Evolutionary conservation across 37 sponge, comb jelly and placozoan species (phyloP).

Genomic region (Chondrilla cf. caribensis): DNA sequence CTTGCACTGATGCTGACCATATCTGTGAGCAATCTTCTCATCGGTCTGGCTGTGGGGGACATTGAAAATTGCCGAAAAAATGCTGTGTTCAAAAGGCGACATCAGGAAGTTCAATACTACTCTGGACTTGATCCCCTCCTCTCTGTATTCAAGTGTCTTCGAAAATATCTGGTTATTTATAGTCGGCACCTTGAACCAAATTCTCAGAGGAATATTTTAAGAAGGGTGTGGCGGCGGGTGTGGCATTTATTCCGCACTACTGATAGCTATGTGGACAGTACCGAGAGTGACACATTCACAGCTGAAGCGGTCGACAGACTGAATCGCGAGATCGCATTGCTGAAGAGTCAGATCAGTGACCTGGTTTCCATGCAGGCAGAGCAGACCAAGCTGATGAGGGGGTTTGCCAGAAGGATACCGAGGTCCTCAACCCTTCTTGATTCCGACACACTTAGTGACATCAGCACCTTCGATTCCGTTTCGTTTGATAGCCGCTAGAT

Average conservation of each 20-base stretch:
- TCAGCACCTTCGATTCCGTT: neutral
- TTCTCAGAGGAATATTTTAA: neutral
- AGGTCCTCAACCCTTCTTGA: no score
- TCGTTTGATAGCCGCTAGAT: neutral
- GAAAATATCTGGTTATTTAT: neutral
- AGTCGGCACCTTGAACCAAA: neutral
- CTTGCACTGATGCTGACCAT: slow-evolving; percentile 68
- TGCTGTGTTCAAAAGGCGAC: slow-evolving; percentile 52
- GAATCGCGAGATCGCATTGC: neutral
- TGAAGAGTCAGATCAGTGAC: neutral
- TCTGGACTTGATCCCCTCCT: slow-evolving; percentile 34
- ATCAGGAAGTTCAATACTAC: slow-evolving; percentile 29
- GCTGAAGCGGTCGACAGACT: neutral
- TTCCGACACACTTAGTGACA: no score
- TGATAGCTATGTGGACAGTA: neutral
- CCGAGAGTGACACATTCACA: neutral
- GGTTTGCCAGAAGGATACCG: neutral
- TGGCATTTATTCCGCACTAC: neutral
- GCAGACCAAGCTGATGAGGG: neutral
- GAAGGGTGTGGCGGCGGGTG: neutral
- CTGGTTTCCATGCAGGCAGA: neutral
- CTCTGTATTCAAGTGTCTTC: neutral
- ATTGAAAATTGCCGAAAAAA: slow-evolving; percentile 66
- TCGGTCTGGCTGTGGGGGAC: slow-evolving; percentile 92
- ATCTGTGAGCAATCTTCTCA: slow-evolving; percentile 79